Percentiles rank a stretch among this genome's conserved stretches.
These are phyloP conservation scores for Argyrosomus japonicus DNA, from an alignment of 2,113 vertebrate genomes.

Conservation along the genomic window DNA sequence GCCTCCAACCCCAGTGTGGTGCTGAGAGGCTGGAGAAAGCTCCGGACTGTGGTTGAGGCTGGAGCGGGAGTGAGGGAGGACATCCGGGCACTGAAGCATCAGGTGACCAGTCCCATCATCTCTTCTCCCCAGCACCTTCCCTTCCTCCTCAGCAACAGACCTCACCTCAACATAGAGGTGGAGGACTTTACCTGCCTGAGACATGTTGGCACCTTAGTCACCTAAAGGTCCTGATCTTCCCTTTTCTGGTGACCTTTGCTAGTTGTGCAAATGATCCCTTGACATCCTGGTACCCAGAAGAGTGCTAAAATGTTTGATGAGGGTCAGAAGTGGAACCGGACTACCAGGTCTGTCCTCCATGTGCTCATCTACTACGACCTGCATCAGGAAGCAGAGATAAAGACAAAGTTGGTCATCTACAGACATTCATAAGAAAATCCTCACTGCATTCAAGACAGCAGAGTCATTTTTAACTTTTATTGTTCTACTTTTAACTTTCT, in stretches of 20 bases:
- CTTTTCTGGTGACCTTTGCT: slow-evolving; percentile 5
- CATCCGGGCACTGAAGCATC: slow-evolving; percentile 65
- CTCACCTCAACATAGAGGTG: slow-evolving; percentile 86
- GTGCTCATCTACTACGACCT: slow-evolving; percentile 42
- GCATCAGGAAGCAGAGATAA: slow-evolving; percentile 40
- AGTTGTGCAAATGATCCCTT: not conserved
- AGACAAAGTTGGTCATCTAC: not conserved
- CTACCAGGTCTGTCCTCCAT: slow-evolving; percentile 16
- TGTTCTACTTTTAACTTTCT: not conserved
- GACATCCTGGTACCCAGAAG: not conserved
- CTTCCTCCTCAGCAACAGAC: slow-evolving; percentile 75
- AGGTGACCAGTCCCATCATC: slow-evolving; percentile 35
- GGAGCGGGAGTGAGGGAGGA: slow-evolving; percentile 67
- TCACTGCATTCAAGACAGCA: not conserved
- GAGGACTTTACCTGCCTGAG: slow-evolving; percentile 82
- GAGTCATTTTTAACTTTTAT: not conserved
- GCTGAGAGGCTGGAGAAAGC: slow-evolving; percentile 61
- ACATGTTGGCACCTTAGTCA: slow-evolving; percentile 69
- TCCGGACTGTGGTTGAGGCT: slow-evolving; percentile 57
- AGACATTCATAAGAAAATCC: not conserved
- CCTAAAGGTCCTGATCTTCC: not conserved
- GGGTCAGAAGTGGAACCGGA: slow-evolving; percentile 13
- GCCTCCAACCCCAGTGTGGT: slow-evolving; percentile 51
- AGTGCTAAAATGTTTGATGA: not conserved
- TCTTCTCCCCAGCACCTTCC: slow-evolving; percentile 30